Evolutionary conservation across 37 sponge, comb jelly and placozoan genomes (phyloP).

Genomic region (Geodia barretti): DNA sequence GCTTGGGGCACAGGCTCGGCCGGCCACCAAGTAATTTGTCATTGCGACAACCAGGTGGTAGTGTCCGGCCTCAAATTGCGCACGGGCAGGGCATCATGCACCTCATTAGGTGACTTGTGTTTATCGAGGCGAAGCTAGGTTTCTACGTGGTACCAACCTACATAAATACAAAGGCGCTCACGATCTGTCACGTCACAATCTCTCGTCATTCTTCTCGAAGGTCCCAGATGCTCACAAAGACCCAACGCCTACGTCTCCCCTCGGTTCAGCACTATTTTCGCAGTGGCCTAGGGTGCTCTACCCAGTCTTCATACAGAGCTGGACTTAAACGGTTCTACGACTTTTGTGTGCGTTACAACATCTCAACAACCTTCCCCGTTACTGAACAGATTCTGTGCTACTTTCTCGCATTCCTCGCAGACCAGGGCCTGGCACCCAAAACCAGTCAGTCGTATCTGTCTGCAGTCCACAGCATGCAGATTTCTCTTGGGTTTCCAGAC

Average conservation of each 20-base stretch:
- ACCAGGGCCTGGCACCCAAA: too few species aligned
- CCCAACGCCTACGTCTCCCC: not conserved
- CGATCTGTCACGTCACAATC: slow-evolving; percentile 42
- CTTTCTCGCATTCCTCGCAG: too few species aligned
- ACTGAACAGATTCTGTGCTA: too few species aligned
- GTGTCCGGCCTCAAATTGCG: slow-evolving; percentile 19
- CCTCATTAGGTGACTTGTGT: slow-evolving; percentile 38
- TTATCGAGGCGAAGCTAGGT: not conserved
- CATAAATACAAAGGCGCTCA: slow-evolving; percentile 26
- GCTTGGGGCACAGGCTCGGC: slow-evolving; percentile 44
- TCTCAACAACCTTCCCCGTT: too few species aligned
- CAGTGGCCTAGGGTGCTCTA: too few species aligned
- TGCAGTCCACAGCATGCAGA: too few species aligned
- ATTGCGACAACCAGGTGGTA: slow-evolving; percentile 59
- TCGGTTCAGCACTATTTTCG: too few species aligned
- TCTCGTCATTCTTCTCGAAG: slow-evolving; percentile 36
- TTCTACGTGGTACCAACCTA: not conserved
- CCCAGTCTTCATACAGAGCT: too few species aligned
- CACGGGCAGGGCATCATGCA: slow-evolving; percentile 24
- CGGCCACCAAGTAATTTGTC: slow-evolving; percentile 16
- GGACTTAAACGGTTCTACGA: too few species aligned
- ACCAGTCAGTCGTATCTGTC: too few species aligned
- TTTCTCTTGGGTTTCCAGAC: too few species aligned
- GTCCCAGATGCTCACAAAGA: slow-evolving; percentile 23
- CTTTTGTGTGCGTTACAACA: too few species aligned